Base-by-base conservation (phyloP, 2,113 vertebrate genomes). In the Megaptera novaeangliae region DNA sequence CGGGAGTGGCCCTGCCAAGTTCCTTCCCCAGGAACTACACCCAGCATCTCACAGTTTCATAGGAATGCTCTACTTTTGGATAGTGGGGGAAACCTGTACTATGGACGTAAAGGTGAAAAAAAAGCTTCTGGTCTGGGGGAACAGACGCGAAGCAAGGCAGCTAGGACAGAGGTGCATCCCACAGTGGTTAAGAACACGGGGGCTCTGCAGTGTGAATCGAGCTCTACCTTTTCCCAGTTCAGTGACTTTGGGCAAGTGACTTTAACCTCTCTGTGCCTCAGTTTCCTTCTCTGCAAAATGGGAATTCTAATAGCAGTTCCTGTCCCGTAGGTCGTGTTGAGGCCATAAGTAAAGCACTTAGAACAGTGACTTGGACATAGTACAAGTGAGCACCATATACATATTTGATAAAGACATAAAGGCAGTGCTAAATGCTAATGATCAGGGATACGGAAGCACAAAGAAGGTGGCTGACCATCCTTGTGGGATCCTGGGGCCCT, bases 161-260 rank as follows among this genome's bases (percentile, higher is more conserved):
- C 25, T 3, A 1, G 10, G 5, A 4, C 36, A 31, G 1, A 57
- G 72, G 59, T n/a, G 68, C 31, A 39, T 12, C 12, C 21, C 9
- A 1, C 11, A 0, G 55, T 3, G 2, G 71, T 12, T 4, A 5
- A 31, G 75, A 63, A 17, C 11, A 25, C 2, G 0, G 10, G 8
- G 63, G 52, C 21, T 41, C 72, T 44, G 41, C 17, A 23, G 20
- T 1, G 11, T 0, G 39, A 74, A 39, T 39, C 57, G 6, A 27
- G 39, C 10, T 69, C 39, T 13, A 0, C 23, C 75, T 63, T n/a
- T 44, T 9, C 31, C 23, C 64, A 63, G 34, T 82, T 68, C 61
- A 3, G 91, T n/a, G 34, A 46, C 66, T 21, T 63, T 8, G 31
- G 23, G 23, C 36, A 27, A 23, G 27, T 27, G 80, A 20, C 46